Evolutionary conservation across 1,140 invertebrate species (phyloP).

Genomic region (Heterodera carotae): DNA sequence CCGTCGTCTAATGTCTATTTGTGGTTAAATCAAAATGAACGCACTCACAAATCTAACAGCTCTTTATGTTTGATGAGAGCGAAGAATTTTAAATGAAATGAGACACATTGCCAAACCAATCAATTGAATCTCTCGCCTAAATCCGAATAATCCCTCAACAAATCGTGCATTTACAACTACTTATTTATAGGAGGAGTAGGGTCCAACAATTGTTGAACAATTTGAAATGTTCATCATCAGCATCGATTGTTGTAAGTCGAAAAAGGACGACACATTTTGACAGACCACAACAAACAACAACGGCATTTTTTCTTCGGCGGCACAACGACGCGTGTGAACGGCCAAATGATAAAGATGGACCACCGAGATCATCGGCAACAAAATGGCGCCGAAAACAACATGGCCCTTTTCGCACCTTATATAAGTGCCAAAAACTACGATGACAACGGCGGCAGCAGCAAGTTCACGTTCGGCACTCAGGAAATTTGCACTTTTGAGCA

Average conservation of each 20-base stretch:
- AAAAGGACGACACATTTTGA: neutral
- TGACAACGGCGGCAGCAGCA: neutral
- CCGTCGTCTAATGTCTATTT: neutral
- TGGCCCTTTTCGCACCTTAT: neutral
- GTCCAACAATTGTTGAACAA: neutral
- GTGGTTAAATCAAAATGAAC: neutral
- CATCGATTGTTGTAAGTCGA: neutral
- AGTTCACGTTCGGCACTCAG: constrained; percentile 12
- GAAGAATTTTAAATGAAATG: no score
- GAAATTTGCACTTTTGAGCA: constrained; percentile 55
- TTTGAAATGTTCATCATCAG: neutral
- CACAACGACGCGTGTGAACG: neutral
- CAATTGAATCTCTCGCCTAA: no score
- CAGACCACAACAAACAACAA: neutral
- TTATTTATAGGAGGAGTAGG: no score
- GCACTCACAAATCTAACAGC: no score
- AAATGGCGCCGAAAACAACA: constrained; percentile 15
- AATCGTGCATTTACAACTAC: no score
- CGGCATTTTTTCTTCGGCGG: constrained; percentile 11
- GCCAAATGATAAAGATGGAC: neutral
- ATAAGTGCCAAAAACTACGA: constrained; percentile 11
- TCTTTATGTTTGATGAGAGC: no score
- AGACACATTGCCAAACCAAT: no score
- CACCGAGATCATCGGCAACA: neutral
- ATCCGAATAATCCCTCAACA: constrained; percentile 9